Evolutionary conservation across 1,140 invertebrate genomes (phyloP).

Genomic region (Bombus haemorrhoidalis): DNA sequence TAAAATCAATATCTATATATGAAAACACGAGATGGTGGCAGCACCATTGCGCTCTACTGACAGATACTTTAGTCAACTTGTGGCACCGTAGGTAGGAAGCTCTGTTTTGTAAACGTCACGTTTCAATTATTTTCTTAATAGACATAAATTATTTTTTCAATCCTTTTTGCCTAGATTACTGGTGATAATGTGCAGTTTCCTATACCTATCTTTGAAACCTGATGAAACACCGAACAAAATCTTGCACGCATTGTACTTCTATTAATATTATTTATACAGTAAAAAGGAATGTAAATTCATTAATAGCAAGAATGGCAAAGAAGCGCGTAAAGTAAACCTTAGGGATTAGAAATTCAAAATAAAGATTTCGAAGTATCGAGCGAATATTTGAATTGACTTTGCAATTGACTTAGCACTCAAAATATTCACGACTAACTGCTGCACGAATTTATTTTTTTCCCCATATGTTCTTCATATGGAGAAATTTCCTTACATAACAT

Average conservation of each 20-base stretch:
- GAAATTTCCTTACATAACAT: background rate
- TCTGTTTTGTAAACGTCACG: background rate
- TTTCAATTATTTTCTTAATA: background rate
- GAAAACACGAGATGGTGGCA: conserved; percentile 42
- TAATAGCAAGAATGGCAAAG: background rate
- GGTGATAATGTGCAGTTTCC: background rate
- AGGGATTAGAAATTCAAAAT: background rate
- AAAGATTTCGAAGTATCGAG: background rate
- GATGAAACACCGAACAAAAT: background rate
- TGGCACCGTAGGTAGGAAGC: conserved; percentile 33
- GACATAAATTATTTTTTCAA: background rate
- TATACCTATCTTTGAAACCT: no score
- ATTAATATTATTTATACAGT: background rate
- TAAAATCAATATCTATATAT: conserved; percentile 69
- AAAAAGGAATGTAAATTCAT: background rate
- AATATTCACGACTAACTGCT: background rate
- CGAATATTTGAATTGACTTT: background rate
- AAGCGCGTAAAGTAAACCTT: background rate
- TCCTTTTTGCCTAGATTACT: background rate
- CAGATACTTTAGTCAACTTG: conserved; percentile 63
- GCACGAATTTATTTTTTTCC: background rate
- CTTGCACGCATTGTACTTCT: no score
- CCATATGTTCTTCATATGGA: background rate
- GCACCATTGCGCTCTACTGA: conserved; percentile 51
- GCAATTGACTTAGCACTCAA: background rate